phyloP scores from a whole-genome alignment of 2,113 vertebrate species.

The Anguilla japonica region DNA sequence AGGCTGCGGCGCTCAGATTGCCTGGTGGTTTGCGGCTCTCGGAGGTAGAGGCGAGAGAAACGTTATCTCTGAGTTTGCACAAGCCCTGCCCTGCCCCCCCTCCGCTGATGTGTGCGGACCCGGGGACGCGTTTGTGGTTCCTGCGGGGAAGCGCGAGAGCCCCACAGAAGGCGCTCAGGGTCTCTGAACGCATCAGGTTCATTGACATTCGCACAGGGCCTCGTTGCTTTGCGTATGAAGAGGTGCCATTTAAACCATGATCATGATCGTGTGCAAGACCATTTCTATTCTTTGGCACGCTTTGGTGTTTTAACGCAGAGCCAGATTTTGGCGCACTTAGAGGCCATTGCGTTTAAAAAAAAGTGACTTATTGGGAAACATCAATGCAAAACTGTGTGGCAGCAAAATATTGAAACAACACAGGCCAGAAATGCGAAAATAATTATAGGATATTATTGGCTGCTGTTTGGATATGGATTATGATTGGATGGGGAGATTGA shows the following conservation, averaged over 20 bases:
- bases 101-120: background rate
- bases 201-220: background rate
- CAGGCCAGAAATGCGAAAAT: background rate
- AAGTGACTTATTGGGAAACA: background rate
- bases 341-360: background rate
- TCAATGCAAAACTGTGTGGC: background rate
- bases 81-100: background rate
- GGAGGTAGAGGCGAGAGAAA: background rate
- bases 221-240: background rate
- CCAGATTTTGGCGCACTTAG: background rate
- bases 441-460: background rate
- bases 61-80: slow-evolving; percentile 15
- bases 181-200: background rate
- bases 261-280: background rate
- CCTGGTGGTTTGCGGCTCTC: slow-evolving; percentile 12
- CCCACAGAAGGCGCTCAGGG: background rate
- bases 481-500: background rate
- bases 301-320: background rate
- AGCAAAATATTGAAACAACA: background rate
- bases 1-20: background rate
- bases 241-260: background rate
- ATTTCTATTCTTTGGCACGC: background rate
- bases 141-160: background rate
- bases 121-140: background rate
- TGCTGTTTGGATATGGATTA: background rate